Evolutionary conservation across 2,797 vertebrate genomes (phyloP).

Genomic region (Liasis olivaceus): DNA sequence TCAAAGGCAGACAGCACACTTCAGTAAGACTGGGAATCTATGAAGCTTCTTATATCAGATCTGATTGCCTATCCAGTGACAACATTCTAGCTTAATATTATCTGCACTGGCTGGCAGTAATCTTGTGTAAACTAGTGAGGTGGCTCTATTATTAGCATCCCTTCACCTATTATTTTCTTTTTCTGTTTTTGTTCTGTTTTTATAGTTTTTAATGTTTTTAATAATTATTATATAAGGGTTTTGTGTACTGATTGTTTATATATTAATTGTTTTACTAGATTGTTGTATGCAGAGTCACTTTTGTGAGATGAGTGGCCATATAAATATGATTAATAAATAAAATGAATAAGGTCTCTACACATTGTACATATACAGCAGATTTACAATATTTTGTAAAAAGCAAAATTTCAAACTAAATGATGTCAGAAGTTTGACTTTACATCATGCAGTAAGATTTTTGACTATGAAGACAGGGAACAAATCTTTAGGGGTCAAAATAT

Average conservation of each 20-base stretch:
- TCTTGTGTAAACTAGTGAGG: background rate
- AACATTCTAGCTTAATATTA: background rate
- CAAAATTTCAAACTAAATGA: background rate
- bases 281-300: too few species aligned
- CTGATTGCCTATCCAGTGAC: background rate
- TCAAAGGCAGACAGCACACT: background rate
- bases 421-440: background rate
- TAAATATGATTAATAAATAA: too few species aligned
- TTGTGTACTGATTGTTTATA: too few species aligned
- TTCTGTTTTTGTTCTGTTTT: too few species aligned
- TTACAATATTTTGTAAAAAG: background rate
- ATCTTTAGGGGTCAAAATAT: background rate
- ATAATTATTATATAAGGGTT: too few species aligned
- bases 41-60: background rate
- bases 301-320: too few species aligned
- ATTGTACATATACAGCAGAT: background rate
- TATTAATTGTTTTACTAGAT: too few species aligned
- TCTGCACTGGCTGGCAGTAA: background rate
- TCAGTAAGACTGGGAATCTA: background rate
- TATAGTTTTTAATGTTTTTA: too few species aligned
- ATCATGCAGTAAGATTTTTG: background rate
- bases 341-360: background rate
- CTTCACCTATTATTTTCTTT: too few species aligned
- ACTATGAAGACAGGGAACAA: slow-evolving; percentile 18
- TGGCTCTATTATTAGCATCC: too few species aligned